phyloP scores from a whole-genome alignment of 2,113 vertebrate genomes.

The Engraulis encrasicolus region DNA sequence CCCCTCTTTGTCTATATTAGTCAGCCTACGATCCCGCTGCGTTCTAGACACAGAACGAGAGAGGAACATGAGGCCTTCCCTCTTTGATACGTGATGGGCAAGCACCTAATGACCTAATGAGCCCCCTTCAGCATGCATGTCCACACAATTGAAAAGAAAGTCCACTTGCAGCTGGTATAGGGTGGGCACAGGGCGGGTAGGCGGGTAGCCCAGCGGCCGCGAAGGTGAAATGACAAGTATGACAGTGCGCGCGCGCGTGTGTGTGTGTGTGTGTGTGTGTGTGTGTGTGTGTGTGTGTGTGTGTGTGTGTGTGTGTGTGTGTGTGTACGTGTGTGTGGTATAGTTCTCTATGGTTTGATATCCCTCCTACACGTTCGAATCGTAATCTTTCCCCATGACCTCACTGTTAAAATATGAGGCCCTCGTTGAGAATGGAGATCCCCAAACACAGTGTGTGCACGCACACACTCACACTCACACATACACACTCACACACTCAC shows the following conservation, averaged over 20 bases:
- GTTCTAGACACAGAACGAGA: neutral
- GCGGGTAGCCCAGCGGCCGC: too few relatives aligned
- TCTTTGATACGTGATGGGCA: conserved; percentile 4
- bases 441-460: conserved; percentile 62
- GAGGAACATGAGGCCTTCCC: neutral
- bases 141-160: neutral
- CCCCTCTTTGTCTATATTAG: neutral
- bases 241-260: conserved; percentile 17
- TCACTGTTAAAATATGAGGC: conserved; percentile 73
- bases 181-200: neutral
- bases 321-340: neutral
- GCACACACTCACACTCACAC: conserved; percentile 21
- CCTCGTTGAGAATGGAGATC: conserved; percentile 75
- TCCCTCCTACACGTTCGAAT: conserved; percentile 61
- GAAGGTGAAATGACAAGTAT: neutral
- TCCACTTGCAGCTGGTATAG: neutral
- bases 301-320: conserved; percentile 37
- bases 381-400: conserved; percentile 74
- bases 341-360: conserved; percentile 23
- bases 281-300: conserved; percentile 22
- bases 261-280: conserved; percentile 33
- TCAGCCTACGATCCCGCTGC: neutral
- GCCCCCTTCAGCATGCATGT: neutral
- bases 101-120: neutral
- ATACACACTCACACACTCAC: neutral